Evolutionary conservation across 1,140 invertebrate species (phyloP).

Genomic region (Trachelipus rathkii): DNA sequence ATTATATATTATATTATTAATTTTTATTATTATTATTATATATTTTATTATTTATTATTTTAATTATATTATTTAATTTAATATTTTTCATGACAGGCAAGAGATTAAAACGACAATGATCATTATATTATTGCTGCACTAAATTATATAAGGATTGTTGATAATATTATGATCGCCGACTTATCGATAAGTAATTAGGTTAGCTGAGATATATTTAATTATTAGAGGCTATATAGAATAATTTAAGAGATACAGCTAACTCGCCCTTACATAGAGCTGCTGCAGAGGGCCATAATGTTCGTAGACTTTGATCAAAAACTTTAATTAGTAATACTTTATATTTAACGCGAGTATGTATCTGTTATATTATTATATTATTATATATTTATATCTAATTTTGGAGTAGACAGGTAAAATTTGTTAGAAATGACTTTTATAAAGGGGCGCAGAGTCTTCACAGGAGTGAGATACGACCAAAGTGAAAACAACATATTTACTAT

Average conservation of each 20-base stretch:
- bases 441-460: conserved; percentile 24
- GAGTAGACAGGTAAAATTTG: conserved; percentile 37
- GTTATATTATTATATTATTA: not conserved
- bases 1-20: no score
- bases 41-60: conserved; percentile 1
- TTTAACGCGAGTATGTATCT: not conserved
- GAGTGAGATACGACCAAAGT: conserved; percentile 34
- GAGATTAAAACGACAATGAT: conserved; percentile 51
- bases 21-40: no score
- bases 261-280: conserved; percentile 53
- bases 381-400: no score
- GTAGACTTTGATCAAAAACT: conserved; percentile 44
- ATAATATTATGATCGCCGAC: no score
- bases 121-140: conserved; percentile 50
- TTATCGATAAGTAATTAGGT: no score
- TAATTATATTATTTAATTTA: no score
- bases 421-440: conserved; percentile 30
- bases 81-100: no score
- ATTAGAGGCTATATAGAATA: no score
- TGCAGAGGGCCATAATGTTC: conserved; percentile 48
- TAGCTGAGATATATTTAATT: no score
- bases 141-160: no score
- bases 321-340: not conserved
- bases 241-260: conserved; percentile 52
- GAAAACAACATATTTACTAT: no score